Conservation (phyloP, 2,888 invertebrate genomes). For the Apoda limacodes region DNA sequence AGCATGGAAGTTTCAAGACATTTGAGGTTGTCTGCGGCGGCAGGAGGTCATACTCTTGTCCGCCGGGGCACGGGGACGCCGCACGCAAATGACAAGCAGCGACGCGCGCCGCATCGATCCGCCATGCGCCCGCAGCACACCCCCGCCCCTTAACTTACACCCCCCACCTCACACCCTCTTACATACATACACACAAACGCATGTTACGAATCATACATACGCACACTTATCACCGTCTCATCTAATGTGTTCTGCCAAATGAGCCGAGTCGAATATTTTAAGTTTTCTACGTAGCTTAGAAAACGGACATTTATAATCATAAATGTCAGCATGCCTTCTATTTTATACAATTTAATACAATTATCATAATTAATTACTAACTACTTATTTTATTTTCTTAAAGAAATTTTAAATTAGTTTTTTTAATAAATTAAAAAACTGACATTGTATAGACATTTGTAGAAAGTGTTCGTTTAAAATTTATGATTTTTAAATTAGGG, state of each 20-base stretch:
- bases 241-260: slow-evolving; percentile 64
- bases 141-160: slow-evolving; percentile 30
- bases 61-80: slow-evolving; percentile 34
- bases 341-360: no score
- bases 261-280: slow-evolving; percentile 49
- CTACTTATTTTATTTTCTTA: no score
- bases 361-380: no score
- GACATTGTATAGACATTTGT: no score
- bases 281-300: slow-evolving; percentile 32
- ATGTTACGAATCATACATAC: slow-evolving; percentile 10
- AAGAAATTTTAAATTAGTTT: no score
- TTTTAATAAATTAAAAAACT: no score
- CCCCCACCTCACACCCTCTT: slow-evolving; percentile 42
- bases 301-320: slow-evolving; percentile 11
- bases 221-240: slow-evolving; percentile 20
- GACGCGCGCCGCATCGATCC: slow-evolving; percentile 61
- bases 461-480: no score
- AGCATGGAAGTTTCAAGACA: no score
- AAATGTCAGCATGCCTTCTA: slow-evolving; percentile 24
- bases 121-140: slow-evolving; percentile 23
- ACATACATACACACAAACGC: slow-evolving; percentile 31
- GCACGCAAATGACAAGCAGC: slow-evolving; percentile 63
- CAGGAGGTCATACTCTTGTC: no score
- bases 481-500: no score
- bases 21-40: no score